Evolutionary conservation across 2,113 vertebrate genomes (phyloP).

Genomic region (Xenus cinereus): DNA sequence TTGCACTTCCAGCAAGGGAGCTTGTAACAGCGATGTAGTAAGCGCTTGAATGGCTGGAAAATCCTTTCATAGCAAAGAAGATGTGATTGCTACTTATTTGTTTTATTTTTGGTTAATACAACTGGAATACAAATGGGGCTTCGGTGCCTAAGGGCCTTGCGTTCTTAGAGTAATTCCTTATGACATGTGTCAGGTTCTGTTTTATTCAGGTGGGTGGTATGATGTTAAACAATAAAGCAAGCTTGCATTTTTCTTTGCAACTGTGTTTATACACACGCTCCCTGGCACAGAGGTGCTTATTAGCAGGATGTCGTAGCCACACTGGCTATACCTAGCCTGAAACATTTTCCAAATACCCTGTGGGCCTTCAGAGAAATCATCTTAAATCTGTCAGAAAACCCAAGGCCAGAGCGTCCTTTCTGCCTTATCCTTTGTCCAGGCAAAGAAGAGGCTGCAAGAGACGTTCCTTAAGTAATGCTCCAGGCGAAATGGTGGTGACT

Average conservation of each 20-base stretch:
- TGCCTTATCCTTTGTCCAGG: background rate
- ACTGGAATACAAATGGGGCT: conserved; percentile 49
- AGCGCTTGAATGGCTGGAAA: conserved; percentile 25
- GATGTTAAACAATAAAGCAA: conserved; percentile 52
- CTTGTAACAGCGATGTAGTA: background rate
- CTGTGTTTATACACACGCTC: background rate
- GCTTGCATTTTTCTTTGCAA: conserved; percentile 38
- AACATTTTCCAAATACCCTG: background rate
- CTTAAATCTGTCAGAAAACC: background rate
- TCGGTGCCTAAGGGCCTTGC: conserved; percentile 34
- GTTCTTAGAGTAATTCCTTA: conserved; percentile 52
- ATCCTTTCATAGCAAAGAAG: conserved; percentile 23
- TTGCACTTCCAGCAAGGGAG: background rate
- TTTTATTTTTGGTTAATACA: conserved; percentile 42
- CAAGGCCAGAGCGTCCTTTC: background rate
- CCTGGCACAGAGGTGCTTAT: conserved; percentile 32
- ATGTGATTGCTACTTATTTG: conserved; percentile 50
- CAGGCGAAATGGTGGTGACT: background rate
- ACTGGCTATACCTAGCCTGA: background rate
- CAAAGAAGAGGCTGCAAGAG: background rate
- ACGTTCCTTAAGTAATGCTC: conserved; percentile 7
- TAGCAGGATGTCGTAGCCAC: background rate
- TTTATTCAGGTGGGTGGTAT: conserved; percentile 66
- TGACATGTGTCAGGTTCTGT: conserved; percentile 67
- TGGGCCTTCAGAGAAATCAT: background rate